These are phyloP conservation scores for Himalopsyche japonica DNA, from an alignment of 2,888 invertebrate genomes.

Conservation along the genomic window DNA sequence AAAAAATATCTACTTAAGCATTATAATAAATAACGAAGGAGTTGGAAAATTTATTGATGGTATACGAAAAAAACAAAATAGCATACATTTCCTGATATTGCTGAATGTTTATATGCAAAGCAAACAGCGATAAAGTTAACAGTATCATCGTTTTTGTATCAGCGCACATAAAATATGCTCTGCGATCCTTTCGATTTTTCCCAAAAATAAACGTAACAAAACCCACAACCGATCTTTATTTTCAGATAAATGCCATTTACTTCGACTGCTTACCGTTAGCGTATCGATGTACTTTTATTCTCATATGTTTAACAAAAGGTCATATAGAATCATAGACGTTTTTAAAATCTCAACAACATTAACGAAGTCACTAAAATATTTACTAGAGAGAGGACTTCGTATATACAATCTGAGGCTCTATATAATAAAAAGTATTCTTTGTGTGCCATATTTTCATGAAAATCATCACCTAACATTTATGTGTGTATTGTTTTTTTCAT, in stretches of 20 bases:
- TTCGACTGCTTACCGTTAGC: conserved; percentile 10
- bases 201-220: conserved; percentile 8
- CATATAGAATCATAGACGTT: too few relatives aligned
- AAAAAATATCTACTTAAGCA: not conserved
- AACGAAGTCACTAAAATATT: too few relatives aligned
- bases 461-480: too few relatives aligned
- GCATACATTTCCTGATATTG: not conserved
- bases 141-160: conserved; percentile 27
- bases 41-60: not conserved
- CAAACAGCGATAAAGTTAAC: conserved; percentile 10
- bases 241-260: conserved; percentile 19
- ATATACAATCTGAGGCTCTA: too few relatives aligned
- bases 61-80: not conserved
- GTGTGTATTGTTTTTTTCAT: too few relatives aligned
- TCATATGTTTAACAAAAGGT: too few relatives aligned
- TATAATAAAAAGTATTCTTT: too few relatives aligned
- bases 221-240: conserved; percentile 17
- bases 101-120: not conserved
- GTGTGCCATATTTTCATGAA: too few relatives aligned
- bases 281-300: not conserved
- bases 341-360: too few relatives aligned
- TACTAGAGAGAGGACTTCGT: too few relatives aligned
- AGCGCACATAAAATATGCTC: conserved; percentile 12
- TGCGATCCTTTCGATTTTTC: conserved; percentile 2
- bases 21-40: not conserved